Conservation (phyloP, 2,888 invertebrate species). For the Dione vanillae region DNA sequence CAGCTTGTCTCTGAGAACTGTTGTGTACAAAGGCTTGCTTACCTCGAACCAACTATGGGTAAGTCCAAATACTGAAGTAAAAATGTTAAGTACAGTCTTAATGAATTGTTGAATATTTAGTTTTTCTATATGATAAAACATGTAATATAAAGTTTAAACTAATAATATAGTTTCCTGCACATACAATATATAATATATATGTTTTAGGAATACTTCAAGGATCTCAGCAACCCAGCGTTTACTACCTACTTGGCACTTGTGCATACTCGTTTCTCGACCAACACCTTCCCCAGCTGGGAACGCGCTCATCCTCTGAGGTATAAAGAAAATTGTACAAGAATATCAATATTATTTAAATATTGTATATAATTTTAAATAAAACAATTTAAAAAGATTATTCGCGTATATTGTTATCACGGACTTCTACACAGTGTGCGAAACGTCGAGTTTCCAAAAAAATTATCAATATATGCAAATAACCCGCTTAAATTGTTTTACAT, state of each 20-base stretch:
- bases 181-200: no score
- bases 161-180: no score
- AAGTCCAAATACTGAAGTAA: background rate
- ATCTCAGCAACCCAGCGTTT: constrained; percentile 89
- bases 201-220: constrained; percentile 89
- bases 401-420: no score
- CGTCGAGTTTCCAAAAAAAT: no score
- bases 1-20: constrained; percentile 93
- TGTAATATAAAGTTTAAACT: no score
- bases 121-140: no score
- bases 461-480: no score
- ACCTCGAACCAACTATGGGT: constrained; percentile 97
- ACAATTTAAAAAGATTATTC: no score
- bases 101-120: no score
- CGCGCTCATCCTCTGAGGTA: constrained; percentile 98
- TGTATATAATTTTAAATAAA: background rate
- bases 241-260: constrained; percentile 98
- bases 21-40: constrained; percentile 99
- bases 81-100: no score
- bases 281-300: constrained; percentile 99
- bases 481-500: no score
- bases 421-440: no score
- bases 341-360: background rate
- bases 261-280: constrained; percentile 99
- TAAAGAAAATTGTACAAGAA: background rate